Base-by-base conservation (phyloP, 2,797 vertebrate genomes). In the Leptoclinus maculatus region DNA sequence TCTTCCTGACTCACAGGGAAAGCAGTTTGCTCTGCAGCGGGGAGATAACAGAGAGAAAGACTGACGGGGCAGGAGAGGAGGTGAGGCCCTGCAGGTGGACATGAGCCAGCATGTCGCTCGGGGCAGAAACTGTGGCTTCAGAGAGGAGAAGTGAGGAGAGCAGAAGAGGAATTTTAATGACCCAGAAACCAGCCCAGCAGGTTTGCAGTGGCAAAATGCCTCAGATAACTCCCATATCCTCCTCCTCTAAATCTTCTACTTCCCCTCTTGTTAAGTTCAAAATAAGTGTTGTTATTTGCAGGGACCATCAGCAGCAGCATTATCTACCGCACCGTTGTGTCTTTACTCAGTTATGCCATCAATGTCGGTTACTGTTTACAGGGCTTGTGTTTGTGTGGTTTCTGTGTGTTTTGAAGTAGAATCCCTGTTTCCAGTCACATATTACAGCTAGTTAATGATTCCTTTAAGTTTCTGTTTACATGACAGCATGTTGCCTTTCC, bases 171-270 rank as follows among this genome's bases (percentile, higher is more conserved):
- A 93, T 93, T 91, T 91, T 93, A 95, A 82, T 80, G 85, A 92
- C 81, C 88, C 83, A 91, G 91, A 93, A 95, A 95, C 89, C 91
- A 89, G 92, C 91, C 89, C 74, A 91, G 94, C 94, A 94, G 92
- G 95, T 95, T 92, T 89, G 72, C 41, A 87, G 76, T 71, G 77
- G 74, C 86, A 74, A 91, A 92, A 95, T 95, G 90, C 92, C 91
- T 78, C 76, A 91, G 89, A 94, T 92, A 87, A 86, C 83, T 93
- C 78, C 59, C 74, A 76, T 13, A 25, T 72, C 70, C 73, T 86
- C 76, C 57, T 86, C 53, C 38, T 74, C 64, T 13, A 60, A 72
- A 79, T 83, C 74, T 77, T 54, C 62, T 65, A 9, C 60, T 58
- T 80, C 47, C 43, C 32, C 45, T 21, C 36, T 54, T 45, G 29